Evolutionary conservation across 2,888 invertebrate species (phyloP), one percentile per base, ranked within the genome.

Genomic region (Trachelus iudaicus): DNA sequence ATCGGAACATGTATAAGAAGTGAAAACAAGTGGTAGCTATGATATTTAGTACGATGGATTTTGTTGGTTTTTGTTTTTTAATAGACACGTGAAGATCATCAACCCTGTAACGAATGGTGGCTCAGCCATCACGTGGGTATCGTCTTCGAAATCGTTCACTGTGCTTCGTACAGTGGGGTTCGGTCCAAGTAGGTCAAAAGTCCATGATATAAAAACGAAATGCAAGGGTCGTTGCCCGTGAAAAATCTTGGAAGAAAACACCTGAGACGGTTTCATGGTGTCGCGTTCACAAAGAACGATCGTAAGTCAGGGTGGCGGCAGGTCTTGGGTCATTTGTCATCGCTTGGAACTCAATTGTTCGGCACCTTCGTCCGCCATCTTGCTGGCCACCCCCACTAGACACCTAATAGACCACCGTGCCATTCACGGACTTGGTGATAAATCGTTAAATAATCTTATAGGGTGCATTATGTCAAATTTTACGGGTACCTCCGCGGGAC

Each of bases 391-490:
- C 85, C 82, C 83, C 85, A 82, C 79, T 81, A 77, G 76, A 81
- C 75, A 80, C 83, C 83, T 86, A 87, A 88, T 88, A 87, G 86
- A 85, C 85, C 87, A 82, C 83, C 83, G 80, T 82, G 83, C 81
- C 82, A 86, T 87, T 88, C 86, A 87, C 82, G 80, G 76, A 75
- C 79, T 78, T 79, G 81, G 86, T 89, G 87, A 90, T 90, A 90
- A 90, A 90, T 90, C 86, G 87, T 87, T 79, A 87, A 87, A 88
- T 88, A 89, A 89, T 89, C 88, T 89, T 87, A 85, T 86, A 82
- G 86, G 85, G 83, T 80, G 86, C 86, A 88, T 88, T 88, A 88
- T 88, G 88, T 88, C 86, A 84, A 87, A 88, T 88, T 87, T 87
- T 82, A 85, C 83, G 83, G 82, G 83, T 82, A 81, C 77, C 68